phyloP scores from a whole-genome alignment of 2,888 invertebrate species.

The Lamproptera curius region DNA sequence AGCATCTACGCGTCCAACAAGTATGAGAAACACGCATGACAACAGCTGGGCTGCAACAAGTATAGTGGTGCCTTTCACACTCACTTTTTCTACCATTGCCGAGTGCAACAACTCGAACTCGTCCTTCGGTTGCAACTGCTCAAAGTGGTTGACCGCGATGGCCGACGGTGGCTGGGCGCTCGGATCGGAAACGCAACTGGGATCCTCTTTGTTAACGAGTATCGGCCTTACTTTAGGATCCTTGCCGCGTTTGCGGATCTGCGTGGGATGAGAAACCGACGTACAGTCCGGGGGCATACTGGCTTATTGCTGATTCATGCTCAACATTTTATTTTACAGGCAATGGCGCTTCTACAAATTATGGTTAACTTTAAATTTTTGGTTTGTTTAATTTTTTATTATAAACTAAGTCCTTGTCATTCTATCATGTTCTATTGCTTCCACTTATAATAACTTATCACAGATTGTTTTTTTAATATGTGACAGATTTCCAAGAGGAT shows the following conservation, averaged over 20 bases:
- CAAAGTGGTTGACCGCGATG: slow-evolving; percentile 83
- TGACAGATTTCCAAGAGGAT: too few species aligned
- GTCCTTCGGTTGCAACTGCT: slow-evolving; percentile 89
- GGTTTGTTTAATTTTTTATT: too few species aligned
- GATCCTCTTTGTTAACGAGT: slow-evolving; percentile 85
- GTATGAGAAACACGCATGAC: neutral
- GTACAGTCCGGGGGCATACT: slow-evolving; percentile 6
- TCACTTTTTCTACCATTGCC: slow-evolving; percentile 68
- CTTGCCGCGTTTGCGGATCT: slow-evolving; percentile 83
- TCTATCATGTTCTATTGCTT: too few species aligned
- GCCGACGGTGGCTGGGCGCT: slow-evolving; percentile 57
- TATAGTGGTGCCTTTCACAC: slow-evolving; percentile 34
- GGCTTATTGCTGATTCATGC: too few species aligned
- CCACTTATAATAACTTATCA: too few species aligned
- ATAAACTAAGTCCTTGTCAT: too few species aligned
- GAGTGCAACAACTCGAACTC: slow-evolving; percentile 78
- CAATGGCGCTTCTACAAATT: too few species aligned
- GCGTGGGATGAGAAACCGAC: slow-evolving; percentile 40
- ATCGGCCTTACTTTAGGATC: slow-evolving; percentile 86
- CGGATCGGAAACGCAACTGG: slow-evolving; percentile 75
- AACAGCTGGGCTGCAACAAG: neutral
- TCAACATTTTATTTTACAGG: too few species aligned
- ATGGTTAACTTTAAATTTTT: too few species aligned
- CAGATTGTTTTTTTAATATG: too few species aligned
- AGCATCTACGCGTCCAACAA: neutral